Evolutionary conservation across 2,888 invertebrate species (phyloP).

Genomic region (Parnassius smintheus): DNA sequence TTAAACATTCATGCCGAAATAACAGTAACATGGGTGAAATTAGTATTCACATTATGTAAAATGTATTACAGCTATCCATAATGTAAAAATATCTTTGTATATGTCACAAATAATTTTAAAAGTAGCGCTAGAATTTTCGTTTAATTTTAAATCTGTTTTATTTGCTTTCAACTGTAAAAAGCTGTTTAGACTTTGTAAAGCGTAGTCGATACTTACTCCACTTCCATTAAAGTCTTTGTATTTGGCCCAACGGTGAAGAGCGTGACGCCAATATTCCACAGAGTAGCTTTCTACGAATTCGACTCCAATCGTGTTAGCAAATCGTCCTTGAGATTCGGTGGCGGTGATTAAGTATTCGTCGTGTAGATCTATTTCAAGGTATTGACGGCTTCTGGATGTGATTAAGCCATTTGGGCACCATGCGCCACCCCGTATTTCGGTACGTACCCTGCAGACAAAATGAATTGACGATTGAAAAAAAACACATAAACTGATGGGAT

Average conservation of each 20-base stretch:
- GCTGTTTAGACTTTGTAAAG: no score
- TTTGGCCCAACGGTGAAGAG: conserved; percentile 86
- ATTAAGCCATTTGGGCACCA: conserved; percentile 95
- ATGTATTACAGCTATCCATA: background rate
- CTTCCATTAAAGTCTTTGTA: conserved; percentile 90
- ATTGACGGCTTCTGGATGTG: conserved; percentile 88
- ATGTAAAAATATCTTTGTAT: no score
- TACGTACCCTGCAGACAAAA: conserved; percentile 84
- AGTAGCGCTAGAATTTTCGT: no score
- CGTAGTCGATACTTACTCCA: conserved; percentile 79
- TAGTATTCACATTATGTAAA: background rate
- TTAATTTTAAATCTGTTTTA: no score
- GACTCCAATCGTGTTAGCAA: conserved; percentile 94
- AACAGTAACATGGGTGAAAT: conserved; percentile 3
- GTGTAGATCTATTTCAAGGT: conserved; percentile 89
- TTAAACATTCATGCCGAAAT: background rate
- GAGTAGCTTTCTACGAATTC: conserved; percentile 93
- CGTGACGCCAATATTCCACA: conserved; percentile 89
- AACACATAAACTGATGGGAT: no score
- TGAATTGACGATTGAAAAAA: background rate
- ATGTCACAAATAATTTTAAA: no score
- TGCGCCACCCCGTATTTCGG: conserved; percentile 93
- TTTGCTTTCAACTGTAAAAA: no score
- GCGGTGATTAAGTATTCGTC: conserved; percentile 89
- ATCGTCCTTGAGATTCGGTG: conserved; percentile 94